Percentiles rank a stretch among this genome's conserved stretches.
These are phyloP conservation scores for Trigoniulus corallinus DNA, from an alignment of 1,140 invertebrate species.

Conservation along the genomic window DNA sequence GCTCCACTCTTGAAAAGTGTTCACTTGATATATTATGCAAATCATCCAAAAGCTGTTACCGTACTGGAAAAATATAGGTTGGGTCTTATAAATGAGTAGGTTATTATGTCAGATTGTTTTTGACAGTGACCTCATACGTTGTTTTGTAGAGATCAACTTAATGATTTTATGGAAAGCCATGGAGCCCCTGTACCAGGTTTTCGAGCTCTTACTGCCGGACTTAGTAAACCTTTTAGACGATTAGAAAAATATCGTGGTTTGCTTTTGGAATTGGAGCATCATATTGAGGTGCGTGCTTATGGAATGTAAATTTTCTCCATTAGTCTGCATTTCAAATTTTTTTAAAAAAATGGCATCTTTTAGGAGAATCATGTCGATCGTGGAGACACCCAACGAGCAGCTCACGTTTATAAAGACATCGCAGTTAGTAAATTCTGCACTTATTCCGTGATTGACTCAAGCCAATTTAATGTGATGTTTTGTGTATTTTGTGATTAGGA, in stretches of 20 bases:
- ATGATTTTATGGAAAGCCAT: constrained; percentile 56
- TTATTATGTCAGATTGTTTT: constrained; percentile 2
- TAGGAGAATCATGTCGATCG: constrained; percentile 81
- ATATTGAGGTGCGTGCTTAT: constrained; percentile 45
- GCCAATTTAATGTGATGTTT: neutral
- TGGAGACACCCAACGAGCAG: constrained; percentile 86
- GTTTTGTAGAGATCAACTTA: constrained; percentile 56
- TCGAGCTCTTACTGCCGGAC: constrained; percentile 70
- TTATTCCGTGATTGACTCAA: neutral
- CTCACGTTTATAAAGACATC: constrained; percentile 86
- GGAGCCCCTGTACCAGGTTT: constrained; percentile 62
- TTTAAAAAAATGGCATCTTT: constrained; percentile 8
- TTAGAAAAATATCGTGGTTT: constrained; percentile 76
- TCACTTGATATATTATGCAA: constrained; percentile 71
- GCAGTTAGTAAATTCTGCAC: constrained; percentile 42
- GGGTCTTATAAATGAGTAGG: neutral
- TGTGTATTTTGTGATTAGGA: constrained; percentile 35
- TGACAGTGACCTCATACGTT: neutral
- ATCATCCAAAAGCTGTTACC: constrained; percentile 81
- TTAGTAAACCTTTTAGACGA: constrained; percentile 87
- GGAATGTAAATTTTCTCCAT: constrained; percentile 5
- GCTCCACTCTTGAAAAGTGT: constrained; percentile 71
- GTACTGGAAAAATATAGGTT: constrained; percentile 76
- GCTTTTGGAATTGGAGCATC: constrained; percentile 83
- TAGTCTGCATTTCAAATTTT: neutral